These are phyloP conservation scores for Morone saxatilis DNA, from an alignment of 2,113 vertebrate genomes.

Conservation along the genomic window DNA sequence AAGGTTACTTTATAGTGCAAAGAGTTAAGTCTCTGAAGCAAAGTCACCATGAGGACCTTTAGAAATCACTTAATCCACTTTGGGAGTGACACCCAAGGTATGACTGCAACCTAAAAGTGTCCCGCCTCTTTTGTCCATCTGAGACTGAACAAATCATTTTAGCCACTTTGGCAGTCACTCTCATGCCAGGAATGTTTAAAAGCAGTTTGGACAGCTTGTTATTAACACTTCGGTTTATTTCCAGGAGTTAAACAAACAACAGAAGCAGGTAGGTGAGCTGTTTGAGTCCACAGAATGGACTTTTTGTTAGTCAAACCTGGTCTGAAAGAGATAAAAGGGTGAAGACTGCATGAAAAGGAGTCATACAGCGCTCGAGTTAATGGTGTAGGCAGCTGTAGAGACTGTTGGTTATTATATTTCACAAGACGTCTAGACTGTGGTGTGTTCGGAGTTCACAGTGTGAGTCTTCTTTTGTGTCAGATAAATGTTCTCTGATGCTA, in stretches of 20 bases:
- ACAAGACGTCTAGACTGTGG: slow-evolving; percentile 28
- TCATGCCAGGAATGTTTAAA: slow-evolving; percentile 10
- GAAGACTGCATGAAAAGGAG: not conserved
- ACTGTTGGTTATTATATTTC: slow-evolving; percentile 22
- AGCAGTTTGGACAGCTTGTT: not conserved
- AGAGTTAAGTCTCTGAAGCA: slow-evolving; percentile 20
- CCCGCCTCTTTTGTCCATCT: slow-evolving; percentile 59
- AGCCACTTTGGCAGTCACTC: slow-evolving; percentile 25
- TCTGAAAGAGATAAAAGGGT: not conserved
- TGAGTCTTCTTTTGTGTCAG: not conserved
- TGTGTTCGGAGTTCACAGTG: slow-evolving; percentile 10
- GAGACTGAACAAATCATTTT: slow-evolving; percentile 46
- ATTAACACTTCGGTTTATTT: slow-evolving; percentile 14
- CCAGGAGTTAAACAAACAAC: slow-evolving; percentile 29
- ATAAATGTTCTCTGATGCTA: not conserved
- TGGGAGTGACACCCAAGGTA: slow-evolving; percentile 47
- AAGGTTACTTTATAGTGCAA: not conserved
- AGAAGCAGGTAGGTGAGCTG: slow-evolving; percentile 70
- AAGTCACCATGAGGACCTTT: not conserved
- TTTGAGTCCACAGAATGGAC: not conserved
- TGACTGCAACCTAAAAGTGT: slow-evolving; percentile 22
- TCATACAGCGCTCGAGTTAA: not conserved
- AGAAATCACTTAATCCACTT: slow-evolving; percentile 23
- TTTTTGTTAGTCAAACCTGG: not conserved
- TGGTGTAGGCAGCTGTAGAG: not conserved